Conservation (phyloP, 2,888 invertebrate species). For the Girardia tigrina region DNA sequence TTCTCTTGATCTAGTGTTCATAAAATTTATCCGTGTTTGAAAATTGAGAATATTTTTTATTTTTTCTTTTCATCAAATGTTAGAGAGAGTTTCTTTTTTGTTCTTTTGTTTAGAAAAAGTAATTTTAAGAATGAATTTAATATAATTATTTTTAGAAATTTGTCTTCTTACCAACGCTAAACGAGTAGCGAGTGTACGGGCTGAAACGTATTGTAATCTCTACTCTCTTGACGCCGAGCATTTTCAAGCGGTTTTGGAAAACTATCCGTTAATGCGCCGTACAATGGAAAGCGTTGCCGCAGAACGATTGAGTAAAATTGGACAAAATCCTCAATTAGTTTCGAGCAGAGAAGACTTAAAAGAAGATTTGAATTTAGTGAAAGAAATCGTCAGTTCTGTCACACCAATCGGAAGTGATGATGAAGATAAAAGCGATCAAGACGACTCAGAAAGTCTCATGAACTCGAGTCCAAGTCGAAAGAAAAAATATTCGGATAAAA, state of each 20-base stretch:
- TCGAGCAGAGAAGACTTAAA: conserved; percentile 47
- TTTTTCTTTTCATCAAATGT: too few relatives aligned
- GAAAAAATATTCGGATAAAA: neutral
- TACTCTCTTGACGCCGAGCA: conserved; percentile 94
- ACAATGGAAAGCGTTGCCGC: conserved; percentile 98
- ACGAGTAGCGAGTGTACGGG: conserved; percentile 84
- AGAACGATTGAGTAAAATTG: conserved; percentile 90
- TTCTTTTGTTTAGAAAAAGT: too few relatives aligned
- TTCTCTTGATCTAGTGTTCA: too few relatives aligned
- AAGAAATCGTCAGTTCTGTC: conserved; percentile 33
- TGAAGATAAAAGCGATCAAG: conserved; percentile 24
- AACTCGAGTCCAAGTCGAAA: neutral
- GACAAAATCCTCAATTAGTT: conserved; percentile 63
- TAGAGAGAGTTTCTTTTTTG: too few relatives aligned
- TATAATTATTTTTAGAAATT: conserved; percentile 69
- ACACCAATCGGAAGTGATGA: conserved; percentile 32
- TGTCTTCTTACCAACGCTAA: conserved; percentile 88
- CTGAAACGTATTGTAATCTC: conserved; percentile 93
- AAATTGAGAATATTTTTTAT: too few relatives aligned
- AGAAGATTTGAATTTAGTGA: conserved; percentile 45
- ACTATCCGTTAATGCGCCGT: conserved; percentile 91
- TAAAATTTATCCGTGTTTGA: too few relatives aligned
- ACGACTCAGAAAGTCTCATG: neutral
- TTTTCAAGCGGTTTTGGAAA: conserved; percentile 89
- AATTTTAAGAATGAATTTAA: too few relatives aligned